Percentiles rank a stretch among this genome's conserved stretches.
These are phyloP conservation scores for Stictocephala bisonia DNA, from an alignment of 2,888 invertebrate species.

Conservation along the genomic window DNA sequence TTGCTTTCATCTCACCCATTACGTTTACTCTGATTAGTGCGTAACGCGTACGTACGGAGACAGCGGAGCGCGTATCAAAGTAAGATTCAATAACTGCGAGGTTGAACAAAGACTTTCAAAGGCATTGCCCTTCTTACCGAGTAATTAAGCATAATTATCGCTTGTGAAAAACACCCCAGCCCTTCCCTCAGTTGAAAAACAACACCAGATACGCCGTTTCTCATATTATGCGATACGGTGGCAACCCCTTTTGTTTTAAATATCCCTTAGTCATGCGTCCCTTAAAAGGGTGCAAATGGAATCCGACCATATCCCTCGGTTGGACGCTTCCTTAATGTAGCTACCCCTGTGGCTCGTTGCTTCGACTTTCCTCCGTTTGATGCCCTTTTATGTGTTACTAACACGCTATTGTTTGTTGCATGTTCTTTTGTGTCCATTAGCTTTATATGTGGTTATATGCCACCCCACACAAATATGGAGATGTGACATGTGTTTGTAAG, in stretches of 20 bases:
- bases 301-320: constrained; percentile 18
- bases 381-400: constrained; percentile 34
- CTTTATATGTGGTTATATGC: background rate
- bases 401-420: constrained; percentile 28
- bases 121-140: constrained; percentile 17
- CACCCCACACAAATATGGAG: too few relatives aligned
- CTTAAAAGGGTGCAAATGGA: constrained; percentile 46
- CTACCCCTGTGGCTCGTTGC: constrained; percentile 10
- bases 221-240: constrained; percentile 41
- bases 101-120: constrained; percentile 19
- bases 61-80: constrained; percentile 10
- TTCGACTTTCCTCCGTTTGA: constrained; percentile 31
- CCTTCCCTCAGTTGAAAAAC: constrained; percentile 23
- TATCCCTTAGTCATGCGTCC: constrained; percentile 44
- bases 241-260: constrained; percentile 42
- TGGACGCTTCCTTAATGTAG: constrained; percentile 36
- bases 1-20: too few relatives aligned
- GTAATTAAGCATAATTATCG: constrained; percentile 37
- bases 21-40: too few relatives aligned
- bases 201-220: constrained; percentile 26
- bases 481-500: too few relatives aligned
- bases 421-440: constrained; percentile 5
- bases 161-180: constrained; percentile 31
- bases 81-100: constrained; percentile 25
- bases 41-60: too few relatives aligned